These are phyloP conservation scores for Cephonodes hylas DNA, from an alignment of 2,888 invertebrate genomes.

Conservation along the genomic window DNA sequence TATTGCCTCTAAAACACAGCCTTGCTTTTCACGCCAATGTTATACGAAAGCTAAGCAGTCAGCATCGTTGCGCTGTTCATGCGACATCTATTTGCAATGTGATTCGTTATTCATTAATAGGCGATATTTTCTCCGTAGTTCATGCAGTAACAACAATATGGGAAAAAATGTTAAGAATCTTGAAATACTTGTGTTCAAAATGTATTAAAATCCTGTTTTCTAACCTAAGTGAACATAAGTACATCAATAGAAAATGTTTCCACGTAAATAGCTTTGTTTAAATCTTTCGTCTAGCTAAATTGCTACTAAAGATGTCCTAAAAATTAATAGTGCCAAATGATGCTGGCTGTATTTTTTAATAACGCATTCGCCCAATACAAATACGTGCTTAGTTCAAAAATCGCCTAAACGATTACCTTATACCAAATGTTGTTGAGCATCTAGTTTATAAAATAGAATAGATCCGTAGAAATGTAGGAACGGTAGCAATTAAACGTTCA, in stretches of 20 bases:
- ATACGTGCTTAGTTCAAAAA: background rate
- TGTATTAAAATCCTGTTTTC: too few species aligned
- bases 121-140: too few species aligned
- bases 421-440: slow-evolving; percentile 38
- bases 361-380: background rate
- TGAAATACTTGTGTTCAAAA: too few species aligned
- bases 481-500: background rate
- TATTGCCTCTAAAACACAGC: slow-evolving; percentile 15
- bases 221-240: too few species aligned
- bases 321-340: background rate
- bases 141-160: too few species aligned
- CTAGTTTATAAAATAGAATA: slow-evolving; percentile 33
- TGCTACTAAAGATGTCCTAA: too few species aligned
- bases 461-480: slow-evolving; percentile 21
- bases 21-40: slow-evolving; percentile 14
- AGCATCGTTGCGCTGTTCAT: background rate
- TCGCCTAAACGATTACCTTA: slow-evolving; percentile 11
- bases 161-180: too few species aligned
- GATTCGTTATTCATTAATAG: background rate
- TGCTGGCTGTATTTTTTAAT: background rate
- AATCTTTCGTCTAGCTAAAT: too few species aligned
- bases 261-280: too few species aligned
- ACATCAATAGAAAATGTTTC: too few species aligned
- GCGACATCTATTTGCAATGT: background rate
- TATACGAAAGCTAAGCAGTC: background rate